Evolutionary conservation across 2,113 vertebrate species (phyloP).

Genomic region (Gracilinanus agilis): DNA sequence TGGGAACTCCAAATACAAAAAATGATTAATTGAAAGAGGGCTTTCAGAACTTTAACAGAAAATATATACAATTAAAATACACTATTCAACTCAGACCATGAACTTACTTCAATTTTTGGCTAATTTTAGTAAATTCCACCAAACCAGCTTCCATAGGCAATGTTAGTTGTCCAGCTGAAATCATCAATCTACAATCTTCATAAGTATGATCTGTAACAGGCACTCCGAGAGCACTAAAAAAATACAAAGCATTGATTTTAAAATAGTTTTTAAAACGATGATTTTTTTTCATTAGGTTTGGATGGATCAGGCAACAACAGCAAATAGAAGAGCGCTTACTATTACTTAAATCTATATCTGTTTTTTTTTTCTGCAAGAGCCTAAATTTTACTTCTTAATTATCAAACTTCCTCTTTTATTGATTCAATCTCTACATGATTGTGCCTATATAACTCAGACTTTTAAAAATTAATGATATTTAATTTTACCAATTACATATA

Average conservation of each 20-base stretch:
- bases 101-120: conserved; percentile 95
- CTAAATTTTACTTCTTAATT: background rate
- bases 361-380: conserved; percentile 21
- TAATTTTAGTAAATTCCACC: conserved; percentile 99
- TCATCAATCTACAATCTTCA: conserved; percentile 98
- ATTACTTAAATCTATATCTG: conserved; percentile 31
- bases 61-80: background rate
- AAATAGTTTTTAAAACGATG: background rate
- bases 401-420: background rate
- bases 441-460: background rate
- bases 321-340: background rate
- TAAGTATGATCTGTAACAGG: conserved; percentile 97
- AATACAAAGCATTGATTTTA: conserved; percentile 11
- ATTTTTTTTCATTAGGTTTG: background rate
- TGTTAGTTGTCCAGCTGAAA: conserved; percentile 95
- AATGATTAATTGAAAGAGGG: conserved; percentile 32
- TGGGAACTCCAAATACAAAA: background rate
- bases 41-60: background rate
- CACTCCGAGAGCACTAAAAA: conserved; percentile 88
- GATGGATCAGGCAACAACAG: background rate
- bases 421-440: background rate
- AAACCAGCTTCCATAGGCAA: conserved; percentile 98
- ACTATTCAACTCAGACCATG: background rate
- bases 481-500: too few relatives aligned
- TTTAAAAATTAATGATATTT: background rate